These are phyloP conservation scores for Caenorhabditis afra DNA, from an alignment of 2,888 invertebrate species.

Conservation along the genomic window DNA sequence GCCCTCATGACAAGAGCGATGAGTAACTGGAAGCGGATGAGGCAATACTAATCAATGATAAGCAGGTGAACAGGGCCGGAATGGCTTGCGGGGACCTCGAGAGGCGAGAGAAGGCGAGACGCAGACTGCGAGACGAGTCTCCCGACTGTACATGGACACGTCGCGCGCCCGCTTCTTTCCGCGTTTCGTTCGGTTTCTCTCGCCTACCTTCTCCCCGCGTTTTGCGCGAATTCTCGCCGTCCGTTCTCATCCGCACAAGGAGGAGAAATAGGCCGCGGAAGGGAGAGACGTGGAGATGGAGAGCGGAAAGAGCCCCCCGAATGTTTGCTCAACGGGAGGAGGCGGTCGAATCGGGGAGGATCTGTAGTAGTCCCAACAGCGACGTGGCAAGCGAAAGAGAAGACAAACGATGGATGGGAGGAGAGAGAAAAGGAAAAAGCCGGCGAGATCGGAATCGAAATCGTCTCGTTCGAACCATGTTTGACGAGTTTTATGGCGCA, in stretches of 20 bases:
- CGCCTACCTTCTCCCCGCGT: constrained; percentile 5
- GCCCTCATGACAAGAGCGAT: too few species aligned
- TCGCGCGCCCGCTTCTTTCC: constrained; percentile 12
- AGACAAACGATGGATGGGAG: constrained; percentile 11
- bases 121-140: constrained; percentile 10
- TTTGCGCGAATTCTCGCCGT: constrained; percentile 31
- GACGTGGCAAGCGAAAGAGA: constrained; percentile 11
- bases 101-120: constrained; percentile 23
- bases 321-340: constrained; percentile 9
- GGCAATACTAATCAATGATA: constrained; percentile 29
- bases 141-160: constrained; percentile 33
- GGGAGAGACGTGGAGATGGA: constrained; percentile 13
- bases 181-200: neutral
- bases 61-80: constrained; percentile 25
- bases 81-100: constrained; percentile 25
- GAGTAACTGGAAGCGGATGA: neutral
- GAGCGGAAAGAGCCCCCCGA: too few species aligned
- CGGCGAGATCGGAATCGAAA: constrained; percentile 7
- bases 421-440: neutral
- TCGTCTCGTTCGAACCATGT: neutral
- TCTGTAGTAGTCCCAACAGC: neutral
- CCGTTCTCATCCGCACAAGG: neutral
- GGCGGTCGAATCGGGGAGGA: neutral
- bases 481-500: constrained; percentile 23
- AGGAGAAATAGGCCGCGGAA: neutral